Base-by-base conservation (phyloP, 1,140 invertebrate species). In the Lutraria rhynchaena region DNA sequence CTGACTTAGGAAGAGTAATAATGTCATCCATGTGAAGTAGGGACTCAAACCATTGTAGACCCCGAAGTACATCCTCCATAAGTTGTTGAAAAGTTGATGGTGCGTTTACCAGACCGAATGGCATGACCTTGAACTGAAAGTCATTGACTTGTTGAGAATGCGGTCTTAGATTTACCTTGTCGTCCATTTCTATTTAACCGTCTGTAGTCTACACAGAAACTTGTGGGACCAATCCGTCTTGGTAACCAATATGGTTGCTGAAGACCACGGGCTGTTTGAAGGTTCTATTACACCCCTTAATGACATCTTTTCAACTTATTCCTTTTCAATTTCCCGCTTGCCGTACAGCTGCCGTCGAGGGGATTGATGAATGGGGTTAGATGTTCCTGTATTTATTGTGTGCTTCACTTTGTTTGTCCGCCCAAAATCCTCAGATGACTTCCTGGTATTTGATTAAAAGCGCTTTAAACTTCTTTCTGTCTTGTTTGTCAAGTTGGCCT, bases 151-250 rank as follows among this genome's bases (percentile, higher is more conserved):
- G 81, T 78, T 7, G 44, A 15, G 58, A 83, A 85, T 57, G 84
- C 76, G 2, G 93, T 93, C 65, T 92, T 90, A 41, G 90, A 61
- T 11, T 77, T 85, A 65, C 87, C 7, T 83, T 71, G 17, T 69
- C 13, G 17, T 89, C 58, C 17, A 94, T 46, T 7, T 13, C 53
- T 17, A 69, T 88, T 87, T 15, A 88, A 49, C 31, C 63, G 73
- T 35, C 85, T 93, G 88, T 92, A 94, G 87, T 94, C 93, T 1
- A 87, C 91, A 86, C 93, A 94, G 22, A 94, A 88, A n/a, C 31
- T 93, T 80, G 33, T 92, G 83, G n/a, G 86, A 81, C 15, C 92
- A 92, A 84, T 94, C 87, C 0, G 87, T 60, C 80, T 94, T 94
- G 19, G 87, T 53, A 1, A 93, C 91, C 3, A 91, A 86, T 0